Conservation (phyloP, 2,888 invertebrate species). For the Oxystoma pomonae region DNA sequence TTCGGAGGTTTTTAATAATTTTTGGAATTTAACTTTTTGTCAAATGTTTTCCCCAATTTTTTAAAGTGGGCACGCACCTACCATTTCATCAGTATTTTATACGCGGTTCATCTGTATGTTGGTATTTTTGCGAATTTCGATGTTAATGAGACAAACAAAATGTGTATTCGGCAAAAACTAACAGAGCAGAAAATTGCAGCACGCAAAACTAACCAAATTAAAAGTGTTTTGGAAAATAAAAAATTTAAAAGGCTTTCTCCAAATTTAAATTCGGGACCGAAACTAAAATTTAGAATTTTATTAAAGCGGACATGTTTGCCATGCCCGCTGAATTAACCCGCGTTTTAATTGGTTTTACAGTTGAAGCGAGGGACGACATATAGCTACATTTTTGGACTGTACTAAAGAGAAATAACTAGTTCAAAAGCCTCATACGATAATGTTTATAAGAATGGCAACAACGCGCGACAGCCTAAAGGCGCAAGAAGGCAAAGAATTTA, state of each 20-base stretch:
- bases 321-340: background rate
- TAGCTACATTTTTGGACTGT: background rate
- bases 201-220: background rate
- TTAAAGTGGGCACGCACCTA: too few relatives aligned
- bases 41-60: too few relatives aligned
- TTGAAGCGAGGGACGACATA: background rate
- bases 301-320: background rate
- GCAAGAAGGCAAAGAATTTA: too few relatives aligned
- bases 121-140: too few relatives aligned
- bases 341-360: background rate
- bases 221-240: background rate
- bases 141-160: background rate
- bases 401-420: too few relatives aligned
- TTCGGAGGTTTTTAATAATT: too few relatives aligned
- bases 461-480: too few relatives aligned
- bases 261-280: background rate
- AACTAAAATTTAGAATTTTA: background rate
- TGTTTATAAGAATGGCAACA: too few relatives aligned
- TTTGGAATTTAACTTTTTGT: too few relatives aligned
- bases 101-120: too few relatives aligned
- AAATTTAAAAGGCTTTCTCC: background rate
- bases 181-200: background rate
- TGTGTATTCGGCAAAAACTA: background rate
- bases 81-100: too few relatives aligned
- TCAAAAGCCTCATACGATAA: too few relatives aligned